Evolutionary conservation across 2,888 invertebrate genomes (phyloP).

Genomic region (Leptothorax acervorum): DNA sequence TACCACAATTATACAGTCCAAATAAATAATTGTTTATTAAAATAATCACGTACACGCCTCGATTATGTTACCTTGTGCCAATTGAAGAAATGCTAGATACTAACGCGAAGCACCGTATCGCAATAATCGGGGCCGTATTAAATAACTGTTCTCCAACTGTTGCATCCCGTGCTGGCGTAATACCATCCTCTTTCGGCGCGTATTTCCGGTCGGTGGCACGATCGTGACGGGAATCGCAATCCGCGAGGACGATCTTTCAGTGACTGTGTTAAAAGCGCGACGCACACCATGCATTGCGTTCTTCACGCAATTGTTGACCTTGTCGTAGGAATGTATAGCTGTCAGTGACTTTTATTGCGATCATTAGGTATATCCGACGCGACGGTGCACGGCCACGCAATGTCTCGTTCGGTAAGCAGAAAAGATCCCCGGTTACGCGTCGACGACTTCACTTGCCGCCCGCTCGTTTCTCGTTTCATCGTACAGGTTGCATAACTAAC

Average conservation of each 20-base stretch:
- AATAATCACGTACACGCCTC: slow-evolving; percentile 4
- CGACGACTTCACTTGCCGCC: slow-evolving; percentile 49
- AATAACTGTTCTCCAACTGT: slow-evolving; percentile 49
- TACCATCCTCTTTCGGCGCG: slow-evolving; percentile 44
- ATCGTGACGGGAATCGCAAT: slow-evolving; percentile 63
- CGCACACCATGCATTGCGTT: slow-evolving; percentile 50
- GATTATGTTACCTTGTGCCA: slow-evolving; percentile 18
- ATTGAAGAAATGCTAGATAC: slow-evolving; percentile 27
- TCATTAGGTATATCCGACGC: slow-evolving; percentile 52
- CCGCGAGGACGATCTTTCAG: slow-evolving; percentile 56
- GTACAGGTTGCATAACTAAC: slow-evolving; percentile 57
- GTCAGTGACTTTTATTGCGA: slow-evolving; percentile 66
- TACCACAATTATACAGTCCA: not conserved
- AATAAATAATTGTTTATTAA: not conserved
- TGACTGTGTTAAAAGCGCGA: slow-evolving; percentile 59
- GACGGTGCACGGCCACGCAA: slow-evolving; percentile 32
- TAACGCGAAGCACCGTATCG: slow-evolving; percentile 20
- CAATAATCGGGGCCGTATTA: slow-evolving; percentile 40
- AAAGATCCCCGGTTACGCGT: slow-evolving; percentile 64
- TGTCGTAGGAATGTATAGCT: slow-evolving; percentile 62
- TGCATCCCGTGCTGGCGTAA: slow-evolving; percentile 26
- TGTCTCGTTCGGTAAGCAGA: slow-evolving; percentile 57
- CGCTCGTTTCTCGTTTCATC: slow-evolving; percentile 62
- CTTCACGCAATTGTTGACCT: slow-evolving; percentile 67
- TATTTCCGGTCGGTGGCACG: slow-evolving; percentile 48